Conservation (phyloP, 1,140 invertebrate species). For the Bombus confusus region DNA sequence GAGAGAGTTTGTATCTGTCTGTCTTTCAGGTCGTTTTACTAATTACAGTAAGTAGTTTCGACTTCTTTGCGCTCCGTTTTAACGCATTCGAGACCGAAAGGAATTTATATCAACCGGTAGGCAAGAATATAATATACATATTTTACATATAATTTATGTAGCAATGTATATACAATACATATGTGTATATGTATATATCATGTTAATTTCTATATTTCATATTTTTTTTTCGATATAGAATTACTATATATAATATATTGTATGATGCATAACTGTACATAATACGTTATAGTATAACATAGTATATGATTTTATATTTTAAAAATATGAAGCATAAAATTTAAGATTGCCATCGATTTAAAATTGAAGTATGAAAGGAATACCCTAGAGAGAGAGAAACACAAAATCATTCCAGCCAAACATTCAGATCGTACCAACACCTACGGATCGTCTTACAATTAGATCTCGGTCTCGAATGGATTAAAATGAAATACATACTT, state of each 20-base stretch:
- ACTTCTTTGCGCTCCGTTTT: background rate
- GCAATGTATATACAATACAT: background rate
- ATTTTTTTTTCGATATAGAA: background rate
- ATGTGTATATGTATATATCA: no score
- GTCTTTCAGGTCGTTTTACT: background rate
- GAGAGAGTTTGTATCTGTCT: background rate
- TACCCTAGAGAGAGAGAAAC: background rate
- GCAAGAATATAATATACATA: background rate
- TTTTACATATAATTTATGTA: background rate
- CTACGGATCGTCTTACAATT: background rate
- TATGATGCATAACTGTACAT: background rate
- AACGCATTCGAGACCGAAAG: background rate
- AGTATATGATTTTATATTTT: background rate
- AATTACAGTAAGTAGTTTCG: background rate
- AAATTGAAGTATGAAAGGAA: background rate
- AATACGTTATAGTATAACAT: background rate
- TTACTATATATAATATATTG: background rate
- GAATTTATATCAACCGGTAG: background rate
- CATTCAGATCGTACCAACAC: background rate
- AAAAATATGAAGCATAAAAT: background rate
- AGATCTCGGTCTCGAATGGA: background rate
- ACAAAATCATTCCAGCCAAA: accelerated
- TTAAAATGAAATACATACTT: background rate
- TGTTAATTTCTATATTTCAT: background rate
- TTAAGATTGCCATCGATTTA: background rate